phyloP scores from a whole-genome alignment of 2,888 invertebrate species.

The Microchrysa polita region DNA sequence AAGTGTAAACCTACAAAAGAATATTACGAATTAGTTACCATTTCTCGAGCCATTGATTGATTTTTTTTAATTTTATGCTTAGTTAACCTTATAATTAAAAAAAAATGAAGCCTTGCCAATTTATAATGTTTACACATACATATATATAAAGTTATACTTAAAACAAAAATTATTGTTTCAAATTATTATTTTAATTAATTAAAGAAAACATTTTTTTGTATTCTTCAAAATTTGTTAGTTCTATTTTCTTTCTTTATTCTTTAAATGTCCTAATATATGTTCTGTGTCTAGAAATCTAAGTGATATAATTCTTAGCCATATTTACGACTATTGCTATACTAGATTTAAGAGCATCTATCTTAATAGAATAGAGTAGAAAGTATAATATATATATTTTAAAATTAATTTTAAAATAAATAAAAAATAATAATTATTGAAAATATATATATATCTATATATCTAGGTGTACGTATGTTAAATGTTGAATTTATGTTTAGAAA shows the following conservation, averaged over 20 bases:
- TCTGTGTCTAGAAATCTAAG: slow-evolving; percentile 12
- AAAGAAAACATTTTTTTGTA: slow-evolving; percentile 4
- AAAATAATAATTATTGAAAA: neutral
- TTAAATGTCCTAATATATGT: slow-evolving; percentile 5
- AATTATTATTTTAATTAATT: too few relatives aligned
- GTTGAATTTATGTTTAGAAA: slow-evolving; percentile 27
- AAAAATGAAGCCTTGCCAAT: slow-evolving; percentile 41
- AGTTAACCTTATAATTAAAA: neutral
- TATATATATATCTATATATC: too few relatives aligned
- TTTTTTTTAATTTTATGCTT: neutral
- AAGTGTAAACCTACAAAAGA: neutral
- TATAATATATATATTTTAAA: neutral
- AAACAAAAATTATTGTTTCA: too few relatives aligned
- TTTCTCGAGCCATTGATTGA: slow-evolving; percentile 35
- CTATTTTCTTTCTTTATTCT: neutral
- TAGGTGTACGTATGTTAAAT: slow-evolving; percentile 6
- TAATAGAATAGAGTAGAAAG: neutral
- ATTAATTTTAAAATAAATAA: neutral
- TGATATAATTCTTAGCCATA: slow-evolving; percentile 33
- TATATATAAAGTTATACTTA: too few relatives aligned
- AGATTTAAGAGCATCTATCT: neutral
- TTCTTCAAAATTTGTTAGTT: neutral
- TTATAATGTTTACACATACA: slow-evolving; percentile 4
- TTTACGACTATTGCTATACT: slow-evolving; percentile 7
- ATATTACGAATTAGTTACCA: slow-evolving; percentile 44